Evolutionary conservation across 2,888 invertebrate species (phyloP), one percentile per base, ranked within the genome.

Genomic region (Xanthorhoe designata): DNA sequence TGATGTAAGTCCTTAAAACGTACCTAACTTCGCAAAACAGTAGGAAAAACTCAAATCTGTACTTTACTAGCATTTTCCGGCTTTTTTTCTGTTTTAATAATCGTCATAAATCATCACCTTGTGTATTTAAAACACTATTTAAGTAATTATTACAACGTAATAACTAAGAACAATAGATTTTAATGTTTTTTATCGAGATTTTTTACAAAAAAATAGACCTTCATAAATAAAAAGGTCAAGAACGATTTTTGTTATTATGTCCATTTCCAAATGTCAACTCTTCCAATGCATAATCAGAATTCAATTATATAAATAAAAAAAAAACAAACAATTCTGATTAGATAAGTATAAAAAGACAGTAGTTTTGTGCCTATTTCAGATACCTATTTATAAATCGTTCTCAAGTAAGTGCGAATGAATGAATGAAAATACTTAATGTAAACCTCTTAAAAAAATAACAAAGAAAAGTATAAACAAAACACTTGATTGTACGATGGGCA

Each of bases 211-310:
- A 42, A 18, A 35, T 45, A 56, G 60, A 63, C 67, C 63, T 67
- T 63, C 60, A 18, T 63, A 19, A 64, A 54, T 32, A 10, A 24
- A 81, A 82, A 83, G 83, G 77, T 83, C 83, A 83, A 82, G 82
- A 77, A 54, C 79, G 65, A 50, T 68, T 66, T 73, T 70, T 47
- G 38, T 60, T 29, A 57, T 47, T 58, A 68, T 75, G 75, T 73
- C 68, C 64, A 73, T 70, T 73, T 74, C 61, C 61, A 75, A 81
- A 82, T 81, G 77, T 72, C 79, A 81, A 64, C 60, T 58, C 4
- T 35, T 63, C 10, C 5, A 58, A 61, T 66, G 63, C 61, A 69
- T 65, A 67, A 53, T 62, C 63, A 63, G 19, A 64, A 38, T 61
- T 13, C 53, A 51, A 60, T 54, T 49, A 53, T 57, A 0, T 38